phyloP scores from a whole-genome alignment of 2,888 invertebrate genomes.

The Brachypalpus laphriformis region DNA sequence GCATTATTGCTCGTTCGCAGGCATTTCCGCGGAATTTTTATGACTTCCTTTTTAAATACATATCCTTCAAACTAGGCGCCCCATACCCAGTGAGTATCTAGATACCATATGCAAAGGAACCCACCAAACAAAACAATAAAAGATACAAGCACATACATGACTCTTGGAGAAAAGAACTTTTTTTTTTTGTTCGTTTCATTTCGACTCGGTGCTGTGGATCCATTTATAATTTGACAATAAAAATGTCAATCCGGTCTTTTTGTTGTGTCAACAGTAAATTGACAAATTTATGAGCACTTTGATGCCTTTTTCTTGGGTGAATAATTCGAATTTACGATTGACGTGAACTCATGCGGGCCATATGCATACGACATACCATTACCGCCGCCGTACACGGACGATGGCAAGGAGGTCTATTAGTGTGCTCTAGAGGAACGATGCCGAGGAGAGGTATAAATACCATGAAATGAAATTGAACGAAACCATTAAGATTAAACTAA shows the following conservation, averaged over 20 bases:
- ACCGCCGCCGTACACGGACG: background rate
- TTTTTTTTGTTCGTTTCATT: background rate
- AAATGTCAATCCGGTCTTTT: constrained; percentile 73
- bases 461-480: constrained; percentile 49
- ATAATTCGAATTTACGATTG: constrained; percentile 74
- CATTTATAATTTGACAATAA: constrained; percentile 74
- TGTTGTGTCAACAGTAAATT: constrained; percentile 74
- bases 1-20: constrained; percentile 40
- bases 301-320: constrained; percentile 72
- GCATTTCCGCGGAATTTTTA: constrained; percentile 71
- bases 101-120: background rate
- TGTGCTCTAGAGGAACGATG: background rate
- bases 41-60: constrained; percentile 71
- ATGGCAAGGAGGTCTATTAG: background rate
- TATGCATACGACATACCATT: constrained; percentile 9
- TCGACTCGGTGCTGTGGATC: constrained; percentile 51
- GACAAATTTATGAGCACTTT: constrained; percentile 74
- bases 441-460: background rate
- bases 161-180: background rate
- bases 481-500: constrained; percentile 62
- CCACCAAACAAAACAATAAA: constrained; percentile 23
- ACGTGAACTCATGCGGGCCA: constrained; percentile 67
- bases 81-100: background rate
- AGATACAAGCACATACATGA: background rate
- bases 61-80: constrained; percentile 61